A percentile compares a stretch with the other conserved stretches of the same genome.
Conservation (phyloP, 2,113 vertebrate species). For the Sturnira hondurensis region DNA sequence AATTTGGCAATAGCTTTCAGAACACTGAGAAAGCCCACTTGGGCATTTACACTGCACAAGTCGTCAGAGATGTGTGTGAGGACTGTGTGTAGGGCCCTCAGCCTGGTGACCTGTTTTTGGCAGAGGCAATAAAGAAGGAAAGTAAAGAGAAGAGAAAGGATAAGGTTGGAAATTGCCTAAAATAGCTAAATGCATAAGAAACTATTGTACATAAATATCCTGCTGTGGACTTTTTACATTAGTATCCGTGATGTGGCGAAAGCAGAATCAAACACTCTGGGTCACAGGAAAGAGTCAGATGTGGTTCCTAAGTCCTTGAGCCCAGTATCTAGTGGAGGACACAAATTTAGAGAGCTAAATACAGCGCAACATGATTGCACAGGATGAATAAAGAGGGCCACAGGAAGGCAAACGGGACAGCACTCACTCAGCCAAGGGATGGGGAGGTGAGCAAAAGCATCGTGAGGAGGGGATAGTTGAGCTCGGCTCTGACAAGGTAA, state of each 20-base stretch:
- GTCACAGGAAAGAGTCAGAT: background rate
- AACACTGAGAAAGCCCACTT: background rate
- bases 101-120: background rate
- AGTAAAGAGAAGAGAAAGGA: background rate
- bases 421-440: background rate
- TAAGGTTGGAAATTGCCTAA: background rate
- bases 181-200: background rate
- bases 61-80: background rate
- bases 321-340: background rate
- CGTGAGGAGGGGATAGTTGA: background rate
- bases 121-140: background rate
- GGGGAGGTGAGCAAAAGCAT: background rate
- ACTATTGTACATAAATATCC: background rate
- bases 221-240: background rate
- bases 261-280: background rate
- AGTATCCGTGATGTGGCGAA: background rate
- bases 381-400: background rate
- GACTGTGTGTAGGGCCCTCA: background rate
- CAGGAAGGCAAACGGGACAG: background rate
- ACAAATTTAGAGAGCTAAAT: background rate
- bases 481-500: background rate
- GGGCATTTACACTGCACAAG: background rate
- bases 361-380: fast-evolving
- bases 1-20: background rate
- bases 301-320: background rate